These are phyloP conservation scores for Thalassaphorura encarpata DNA, from an alignment of 1,140 invertebrate genomes.

Conservation along the genomic window DNA sequence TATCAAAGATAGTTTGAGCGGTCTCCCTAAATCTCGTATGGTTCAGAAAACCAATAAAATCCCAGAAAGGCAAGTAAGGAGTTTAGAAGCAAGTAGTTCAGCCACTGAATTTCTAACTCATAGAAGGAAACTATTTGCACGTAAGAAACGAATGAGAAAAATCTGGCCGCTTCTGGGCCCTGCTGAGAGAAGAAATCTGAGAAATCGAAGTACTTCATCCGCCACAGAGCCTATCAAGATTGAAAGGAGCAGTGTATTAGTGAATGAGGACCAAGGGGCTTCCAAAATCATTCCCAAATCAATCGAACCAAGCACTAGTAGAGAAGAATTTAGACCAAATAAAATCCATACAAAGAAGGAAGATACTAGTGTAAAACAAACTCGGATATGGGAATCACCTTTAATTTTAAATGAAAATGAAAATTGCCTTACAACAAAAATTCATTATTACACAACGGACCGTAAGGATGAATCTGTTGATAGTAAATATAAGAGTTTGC, in stretches of 20 bases:
- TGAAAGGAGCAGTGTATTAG: not conserved
- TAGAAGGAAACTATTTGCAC: not conserved
- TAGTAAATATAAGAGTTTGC: not conserved
- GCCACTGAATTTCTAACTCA: no score
- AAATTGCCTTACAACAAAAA: not conserved
- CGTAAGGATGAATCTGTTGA: not conserved
- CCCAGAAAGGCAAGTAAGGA: no score
- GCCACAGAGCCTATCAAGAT: not conserved
- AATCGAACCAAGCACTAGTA: not conserved
- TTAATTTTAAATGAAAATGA: not conserved
- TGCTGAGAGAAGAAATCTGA: not conserved
- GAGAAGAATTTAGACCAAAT: not conserved
- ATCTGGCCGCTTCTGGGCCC: not conserved
- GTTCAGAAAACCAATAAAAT: no score
- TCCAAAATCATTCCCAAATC: not conserved
- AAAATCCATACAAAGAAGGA: not conserved
- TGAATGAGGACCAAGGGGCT: not conserved
- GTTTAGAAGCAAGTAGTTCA: no score
- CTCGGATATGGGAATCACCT: not conserved
- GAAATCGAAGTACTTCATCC: not conserved
- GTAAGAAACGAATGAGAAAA: not conserved
- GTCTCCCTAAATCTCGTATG: no score
- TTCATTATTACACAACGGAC: no score
- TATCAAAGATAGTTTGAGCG: no score
- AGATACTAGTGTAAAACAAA: not conserved